Evolutionary conservation across 2,888 invertebrate species (phyloP).

Genomic region (Stenichneumon culpator): DNA sequence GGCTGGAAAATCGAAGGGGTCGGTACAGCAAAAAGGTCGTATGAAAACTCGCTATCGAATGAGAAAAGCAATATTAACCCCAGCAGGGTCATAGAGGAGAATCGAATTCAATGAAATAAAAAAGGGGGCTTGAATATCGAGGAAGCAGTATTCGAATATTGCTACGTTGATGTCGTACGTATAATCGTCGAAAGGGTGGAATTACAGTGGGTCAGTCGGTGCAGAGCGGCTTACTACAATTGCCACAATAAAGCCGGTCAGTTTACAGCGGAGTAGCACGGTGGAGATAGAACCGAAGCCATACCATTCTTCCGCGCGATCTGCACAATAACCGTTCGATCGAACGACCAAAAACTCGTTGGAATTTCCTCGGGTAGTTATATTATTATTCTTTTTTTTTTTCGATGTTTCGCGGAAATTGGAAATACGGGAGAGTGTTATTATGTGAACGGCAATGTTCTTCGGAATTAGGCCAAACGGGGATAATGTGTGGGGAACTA

Average conservation of each 20-base stretch:
- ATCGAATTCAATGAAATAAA: conserved; percentile 63
- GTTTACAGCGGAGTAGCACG: background rate
- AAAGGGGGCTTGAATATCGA: background rate
- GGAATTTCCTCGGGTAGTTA: background rate
- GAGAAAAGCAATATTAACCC: conserved; percentile 57
- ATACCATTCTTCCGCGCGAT: background rate
- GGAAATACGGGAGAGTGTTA: conserved; percentile 18
- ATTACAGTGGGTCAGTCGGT: conserved; percentile 9
- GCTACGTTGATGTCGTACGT: conserved; percentile 44
- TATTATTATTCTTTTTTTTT: background rate
- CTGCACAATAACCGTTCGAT: conserved; percentile 52
- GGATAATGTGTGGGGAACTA: too few relatives aligned
- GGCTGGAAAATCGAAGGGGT: background rate
- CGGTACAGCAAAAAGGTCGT: background rate
- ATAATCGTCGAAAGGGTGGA: background rate
- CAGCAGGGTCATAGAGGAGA: conserved; percentile 33
- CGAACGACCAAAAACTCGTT: conserved; percentile 11
- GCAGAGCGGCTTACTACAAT: conserved; percentile 5
- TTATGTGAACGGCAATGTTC: background rate
- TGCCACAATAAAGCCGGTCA: background rate
- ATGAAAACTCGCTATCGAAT: background rate
- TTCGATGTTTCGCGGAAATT: background rate
- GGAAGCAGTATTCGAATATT: conserved; percentile 48
- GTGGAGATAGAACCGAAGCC: conserved; percentile 25
- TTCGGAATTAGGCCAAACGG: too few relatives aligned